These are phyloP conservation scores for Xestia rhomboidea DNA, from an alignment of 2,888 invertebrate genomes.

Conservation along the genomic window DNA sequence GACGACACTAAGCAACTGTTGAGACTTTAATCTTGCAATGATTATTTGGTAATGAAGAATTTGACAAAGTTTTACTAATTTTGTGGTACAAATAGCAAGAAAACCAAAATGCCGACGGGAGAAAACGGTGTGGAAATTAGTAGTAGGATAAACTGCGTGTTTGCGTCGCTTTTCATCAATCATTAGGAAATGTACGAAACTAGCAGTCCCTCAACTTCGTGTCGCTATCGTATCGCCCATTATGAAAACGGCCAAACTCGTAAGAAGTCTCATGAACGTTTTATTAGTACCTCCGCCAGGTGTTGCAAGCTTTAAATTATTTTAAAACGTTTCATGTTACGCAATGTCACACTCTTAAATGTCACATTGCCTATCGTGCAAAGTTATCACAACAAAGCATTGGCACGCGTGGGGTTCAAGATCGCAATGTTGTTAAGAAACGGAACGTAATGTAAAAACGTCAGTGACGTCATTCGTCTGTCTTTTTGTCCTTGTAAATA, in stretches of 20 bases:
- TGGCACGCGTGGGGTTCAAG: background rate
- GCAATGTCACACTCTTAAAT: conserved; percentile 13
- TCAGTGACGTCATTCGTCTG: conserved; percentile 69
- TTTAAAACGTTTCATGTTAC: conserved; percentile 45
- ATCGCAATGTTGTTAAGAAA: conserved; percentile 4
- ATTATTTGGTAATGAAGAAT: too few relatives aligned
- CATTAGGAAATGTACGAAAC: too few relatives aligned
- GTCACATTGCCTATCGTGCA: background rate
- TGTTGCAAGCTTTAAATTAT: conserved; percentile 40
- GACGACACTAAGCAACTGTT: too few relatives aligned
- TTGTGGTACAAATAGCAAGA: too few relatives aligned
- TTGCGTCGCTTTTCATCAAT: too few relatives aligned
- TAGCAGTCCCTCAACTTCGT: too few relatives aligned
- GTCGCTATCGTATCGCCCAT: too few relatives aligned
- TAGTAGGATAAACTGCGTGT: too few relatives aligned
- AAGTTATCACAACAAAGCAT: conserved; percentile 34
- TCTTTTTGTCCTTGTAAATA: conserved; percentile 75
- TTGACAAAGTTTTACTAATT: too few relatives aligned
- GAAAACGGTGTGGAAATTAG: too few relatives aligned
- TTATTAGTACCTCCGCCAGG: conserved; percentile 3
- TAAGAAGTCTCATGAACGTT: background rate
- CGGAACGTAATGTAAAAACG: conserved; percentile 63
- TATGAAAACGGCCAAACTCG: background rate
- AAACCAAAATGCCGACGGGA: too few relatives aligned
- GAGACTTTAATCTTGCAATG: too few relatives aligned